Base-by-base conservation (phyloP, 92 coral and sea anemone species). In the Epizoanthus rinbou region DNA sequence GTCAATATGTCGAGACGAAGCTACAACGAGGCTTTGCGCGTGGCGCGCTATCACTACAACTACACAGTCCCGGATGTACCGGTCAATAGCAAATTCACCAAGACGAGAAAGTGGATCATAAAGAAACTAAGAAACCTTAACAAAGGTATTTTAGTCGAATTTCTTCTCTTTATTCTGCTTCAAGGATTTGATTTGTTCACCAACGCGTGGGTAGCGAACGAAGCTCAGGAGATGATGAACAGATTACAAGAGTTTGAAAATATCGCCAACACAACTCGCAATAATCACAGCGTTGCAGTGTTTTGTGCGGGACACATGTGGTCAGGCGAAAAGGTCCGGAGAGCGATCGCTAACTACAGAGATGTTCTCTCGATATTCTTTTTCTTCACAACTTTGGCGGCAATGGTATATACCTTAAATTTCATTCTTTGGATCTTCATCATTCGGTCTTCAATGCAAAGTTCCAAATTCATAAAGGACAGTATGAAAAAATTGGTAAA, bases 111-210 rank as follows among this genome's bases (percentile, higher is more conserved):
- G 37, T 62, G 82, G 82, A 15, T 63, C 57, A 62, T 71, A 43
- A 78, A 62, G 82, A 78, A 78, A 63, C 25, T 78, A 37, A 78
- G 62, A 78, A 78, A 78, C 19, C 57, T 91, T 19, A 94, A 92
- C 79, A 93, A 92, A 74, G 98, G 98, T 3, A 67, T 95, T 70
- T 82, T 94, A 3, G 79, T 86, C 6, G 98, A 95, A 59, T 94
- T 95, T 68, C 76, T 94, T 4, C 87, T 95, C 57, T 95, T 95
- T 65, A 64, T 94, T 18, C 74, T 93, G 7, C 87, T 91, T 14
- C 98, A 95, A 75, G 98, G 98, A 10, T 94, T 95, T 69, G 94
- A 95, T 84, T 71, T 93, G 33, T 90, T 95, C 64, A 94, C 93
- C 23, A 91, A 91, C 85, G 85, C 80, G 65, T 89, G 95, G 90